A percentile compares a stretch with the other conserved stretches of the same genome.
Evolutionary conservation across 1,140 invertebrate species (phyloP).

Genomic region (Diorhabda sublineata): DNA sequence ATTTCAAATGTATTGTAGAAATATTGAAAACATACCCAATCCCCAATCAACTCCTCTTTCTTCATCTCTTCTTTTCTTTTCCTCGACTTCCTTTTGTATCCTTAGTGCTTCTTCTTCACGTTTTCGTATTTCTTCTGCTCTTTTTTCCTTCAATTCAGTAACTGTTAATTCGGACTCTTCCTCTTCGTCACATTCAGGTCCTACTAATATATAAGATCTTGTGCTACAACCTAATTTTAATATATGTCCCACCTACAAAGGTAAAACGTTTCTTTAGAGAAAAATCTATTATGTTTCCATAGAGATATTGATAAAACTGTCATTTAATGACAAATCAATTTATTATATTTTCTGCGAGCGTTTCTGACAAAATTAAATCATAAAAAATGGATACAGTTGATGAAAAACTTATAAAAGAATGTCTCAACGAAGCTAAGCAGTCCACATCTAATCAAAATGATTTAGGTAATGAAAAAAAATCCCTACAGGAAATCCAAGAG

Average conservation of each 20-base stretch:
- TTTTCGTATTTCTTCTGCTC: conserved; percentile 56
- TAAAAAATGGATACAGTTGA: conserved; percentile 12
- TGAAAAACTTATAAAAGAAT: conserved; percentile 18
- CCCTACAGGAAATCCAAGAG: conserved; percentile 14
- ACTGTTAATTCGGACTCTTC: conserved; percentile 76
- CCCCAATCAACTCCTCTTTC: conserved; percentile 85
- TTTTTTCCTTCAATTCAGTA: conserved; percentile 72
- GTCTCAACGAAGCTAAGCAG: conserved; percentile 13
- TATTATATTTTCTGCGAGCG: conserved; percentile 3
- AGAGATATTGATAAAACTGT: conserved; percentile 20
- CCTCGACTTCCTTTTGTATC: conserved; percentile 52
- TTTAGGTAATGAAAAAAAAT: not conserved
- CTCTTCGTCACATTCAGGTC: conserved; percentile 81
- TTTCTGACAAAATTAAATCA: conserved; percentile 6
- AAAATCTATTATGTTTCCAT: conserved; percentile 4
- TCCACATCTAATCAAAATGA: not conserved
- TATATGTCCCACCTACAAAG: conserved; percentile 76
- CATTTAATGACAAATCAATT: not conserved
- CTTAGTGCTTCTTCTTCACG: conserved; percentile 50
- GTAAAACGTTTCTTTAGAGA: not conserved
- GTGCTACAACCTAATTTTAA: conserved; percentile 89
- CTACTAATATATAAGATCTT: conserved; percentile 77
- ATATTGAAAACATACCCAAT: conserved; percentile 60
- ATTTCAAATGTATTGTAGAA: not conserved
- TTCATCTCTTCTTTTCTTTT: conserved; percentile 53